phyloP scores from a whole-genome alignment of 2,797 vertebrate species.

The Smutsia temminckii region DNA sequence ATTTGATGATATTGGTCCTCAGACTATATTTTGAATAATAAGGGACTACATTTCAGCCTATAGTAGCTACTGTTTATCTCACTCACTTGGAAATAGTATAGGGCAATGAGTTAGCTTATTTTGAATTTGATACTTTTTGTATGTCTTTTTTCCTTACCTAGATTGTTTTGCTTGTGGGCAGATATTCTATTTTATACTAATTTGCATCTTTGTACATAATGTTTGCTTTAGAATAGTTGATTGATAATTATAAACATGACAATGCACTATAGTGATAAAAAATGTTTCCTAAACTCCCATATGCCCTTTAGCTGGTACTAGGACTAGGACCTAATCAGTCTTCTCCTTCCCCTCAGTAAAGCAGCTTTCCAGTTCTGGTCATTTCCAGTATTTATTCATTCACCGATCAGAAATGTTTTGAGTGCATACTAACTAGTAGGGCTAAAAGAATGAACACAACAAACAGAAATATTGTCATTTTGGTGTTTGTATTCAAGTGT shows the following conservation, averaged over 20 bases:
- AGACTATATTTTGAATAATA: neutral
- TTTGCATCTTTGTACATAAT: neutral
- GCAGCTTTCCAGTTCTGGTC: neutral
- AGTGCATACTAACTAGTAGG: neutral
- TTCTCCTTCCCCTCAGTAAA: neutral
- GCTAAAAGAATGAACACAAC: neutral
- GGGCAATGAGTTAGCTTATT: neutral
- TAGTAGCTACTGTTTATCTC: neutral
- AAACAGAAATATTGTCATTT: conserved; percentile 10
- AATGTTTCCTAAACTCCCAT: neutral
- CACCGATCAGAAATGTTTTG: neutral
- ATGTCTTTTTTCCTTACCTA: neutral
- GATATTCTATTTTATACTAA: neutral
- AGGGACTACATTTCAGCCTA: neutral
- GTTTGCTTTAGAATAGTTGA: neutral
- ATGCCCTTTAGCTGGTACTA: neutral
- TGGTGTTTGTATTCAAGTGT: neutral
- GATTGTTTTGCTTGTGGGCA: neutral
- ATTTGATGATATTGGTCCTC: neutral
- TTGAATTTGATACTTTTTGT: neutral
- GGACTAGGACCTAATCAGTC: neutral
- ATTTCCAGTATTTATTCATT: neutral
- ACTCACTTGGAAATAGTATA: neutral
- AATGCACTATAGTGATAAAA: neutral
- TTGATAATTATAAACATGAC: neutral